Percentiles rank a stretch among this genome's conserved stretches.
phyloP scores from a whole-genome alignment of 2,113 vertebrate genomes.

The Tenebrosternarchus preto region DNA sequence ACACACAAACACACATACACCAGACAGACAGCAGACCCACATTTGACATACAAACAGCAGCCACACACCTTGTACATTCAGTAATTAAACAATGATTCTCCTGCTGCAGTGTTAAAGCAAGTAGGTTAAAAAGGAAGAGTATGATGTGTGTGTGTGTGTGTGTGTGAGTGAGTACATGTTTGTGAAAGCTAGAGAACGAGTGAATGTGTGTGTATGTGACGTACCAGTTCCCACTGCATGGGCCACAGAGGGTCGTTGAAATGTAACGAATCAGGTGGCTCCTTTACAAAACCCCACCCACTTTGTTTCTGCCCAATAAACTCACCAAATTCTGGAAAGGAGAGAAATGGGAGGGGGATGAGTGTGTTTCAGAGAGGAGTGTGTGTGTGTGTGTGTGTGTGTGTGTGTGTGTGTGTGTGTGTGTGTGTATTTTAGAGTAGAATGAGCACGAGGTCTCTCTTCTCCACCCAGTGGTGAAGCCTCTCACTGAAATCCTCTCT shows the following conservation, averaged over 20 bases:
- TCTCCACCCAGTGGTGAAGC: constrained; percentile 74
- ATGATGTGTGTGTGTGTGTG: too few relatives aligned
- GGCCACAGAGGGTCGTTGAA: constrained; percentile 87
- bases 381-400: constrained; percentile 14
- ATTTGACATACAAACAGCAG: too few relatives aligned
- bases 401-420: constrained; percentile 19
- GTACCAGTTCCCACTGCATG: constrained; percentile 79
- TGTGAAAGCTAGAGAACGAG: background rate
- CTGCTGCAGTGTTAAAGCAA: too few relatives aligned
- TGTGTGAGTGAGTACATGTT: too few relatives aligned
- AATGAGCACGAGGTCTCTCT: constrained; percentile 69
- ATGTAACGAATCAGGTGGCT: constrained; percentile 75
- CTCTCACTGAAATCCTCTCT: constrained; percentile 69
- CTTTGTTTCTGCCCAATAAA: constrained; percentile 56
- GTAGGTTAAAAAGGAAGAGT: too few relatives aligned
- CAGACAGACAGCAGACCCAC: too few relatives aligned
- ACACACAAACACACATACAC: too few relatives aligned
- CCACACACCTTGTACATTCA: too few relatives aligned
- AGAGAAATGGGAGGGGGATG: background rate
- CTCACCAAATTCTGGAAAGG: constrained; percentile 44
- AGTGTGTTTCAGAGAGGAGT: constrained; percentile 32
- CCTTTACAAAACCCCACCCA: constrained; percentile 31
- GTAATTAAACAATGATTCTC: too few relatives aligned
- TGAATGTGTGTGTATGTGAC: constrained; percentile 37
- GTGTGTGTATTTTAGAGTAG: background rate